Evolutionary conservation across 2,113 vertebrate genomes (phyloP).

Genomic region (Myotis brandtii): DNA sequence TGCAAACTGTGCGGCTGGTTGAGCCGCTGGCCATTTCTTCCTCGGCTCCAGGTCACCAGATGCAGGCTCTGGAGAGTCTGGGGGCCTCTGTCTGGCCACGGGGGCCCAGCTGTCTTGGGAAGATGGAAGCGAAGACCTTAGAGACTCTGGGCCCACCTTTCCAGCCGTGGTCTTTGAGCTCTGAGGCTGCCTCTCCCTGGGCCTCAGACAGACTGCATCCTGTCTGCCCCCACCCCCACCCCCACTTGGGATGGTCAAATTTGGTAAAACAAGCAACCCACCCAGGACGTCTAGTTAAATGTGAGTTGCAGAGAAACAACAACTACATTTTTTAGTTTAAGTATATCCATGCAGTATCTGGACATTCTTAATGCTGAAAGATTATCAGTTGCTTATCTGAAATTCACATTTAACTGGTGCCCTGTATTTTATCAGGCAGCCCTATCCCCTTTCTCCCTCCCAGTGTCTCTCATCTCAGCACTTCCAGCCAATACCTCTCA

Average conservation of each 20-base stretch:
- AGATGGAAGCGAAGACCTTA: not conserved
- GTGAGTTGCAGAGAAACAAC: not conserved
- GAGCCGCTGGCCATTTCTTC: not conserved
- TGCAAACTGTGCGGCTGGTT: too few species aligned
- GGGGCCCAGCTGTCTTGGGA: not conserved
- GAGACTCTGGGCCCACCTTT: not conserved
- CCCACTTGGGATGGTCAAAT: not conserved
- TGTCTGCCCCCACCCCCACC: not conserved
- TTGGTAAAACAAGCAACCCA: not conserved
- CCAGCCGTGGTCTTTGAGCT: not conserved
- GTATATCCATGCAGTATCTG: not conserved
- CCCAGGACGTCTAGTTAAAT: not conserved
- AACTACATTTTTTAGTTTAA: not conserved
- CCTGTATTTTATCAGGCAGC: not conserved
- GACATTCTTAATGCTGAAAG: not conserved
- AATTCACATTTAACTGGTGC: not conserved
- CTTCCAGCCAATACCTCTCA: fast-evolving
- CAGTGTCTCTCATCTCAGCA: too few species aligned
- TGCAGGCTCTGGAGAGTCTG: not conserved
- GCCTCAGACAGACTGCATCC: not conserved
- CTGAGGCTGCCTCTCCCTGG: not conserved
- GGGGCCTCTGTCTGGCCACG: not conserved
- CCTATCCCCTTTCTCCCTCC: too few species aligned
- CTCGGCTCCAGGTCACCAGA: not conserved
- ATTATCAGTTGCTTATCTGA: not conserved